Evolutionary conservation across 2,113 vertebrate species (phyloP).

Genomic region (Condylura cristata): DNA sequence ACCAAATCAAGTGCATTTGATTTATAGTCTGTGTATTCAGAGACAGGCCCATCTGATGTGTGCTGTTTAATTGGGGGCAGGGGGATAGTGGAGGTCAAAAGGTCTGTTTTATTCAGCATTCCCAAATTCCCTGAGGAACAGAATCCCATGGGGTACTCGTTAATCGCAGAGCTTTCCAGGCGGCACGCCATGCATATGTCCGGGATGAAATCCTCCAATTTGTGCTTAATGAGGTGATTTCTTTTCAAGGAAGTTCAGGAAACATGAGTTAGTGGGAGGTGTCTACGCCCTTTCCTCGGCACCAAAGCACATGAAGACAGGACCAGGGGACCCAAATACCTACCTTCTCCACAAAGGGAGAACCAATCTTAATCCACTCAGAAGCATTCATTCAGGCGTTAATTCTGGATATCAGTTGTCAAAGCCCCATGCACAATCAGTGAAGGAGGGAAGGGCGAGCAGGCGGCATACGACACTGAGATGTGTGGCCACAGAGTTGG

Average conservation of each 20-base stretch:
- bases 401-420: not conserved
- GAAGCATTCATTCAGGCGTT: not conserved
- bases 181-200: not conserved
- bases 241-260: not conserved
- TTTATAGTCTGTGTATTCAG: not conserved
- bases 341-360: not conserved
- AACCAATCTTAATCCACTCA: not conserved
- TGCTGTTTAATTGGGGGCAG: not conserved
- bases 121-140: not conserved
- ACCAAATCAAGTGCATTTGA: not conserved
- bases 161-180: not conserved
- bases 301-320: not conserved
- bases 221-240: not conserved
- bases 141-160: rapidly evolving
- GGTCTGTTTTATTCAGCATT: not conserved
- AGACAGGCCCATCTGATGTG: not conserved
- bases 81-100: not conserved
- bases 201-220: not conserved
- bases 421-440: not conserved
- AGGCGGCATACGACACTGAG: not conserved
- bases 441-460: too few relatives aligned
- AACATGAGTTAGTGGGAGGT: not conserved
- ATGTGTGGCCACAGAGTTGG: not conserved
- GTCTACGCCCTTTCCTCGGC: not conserved
- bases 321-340: not conserved